A percentile compares a stretch with the other conserved stretches of the same genome.
Conservation (phyloP, 2,113 vertebrate genomes). For the Athene cunicularia region DNA sequence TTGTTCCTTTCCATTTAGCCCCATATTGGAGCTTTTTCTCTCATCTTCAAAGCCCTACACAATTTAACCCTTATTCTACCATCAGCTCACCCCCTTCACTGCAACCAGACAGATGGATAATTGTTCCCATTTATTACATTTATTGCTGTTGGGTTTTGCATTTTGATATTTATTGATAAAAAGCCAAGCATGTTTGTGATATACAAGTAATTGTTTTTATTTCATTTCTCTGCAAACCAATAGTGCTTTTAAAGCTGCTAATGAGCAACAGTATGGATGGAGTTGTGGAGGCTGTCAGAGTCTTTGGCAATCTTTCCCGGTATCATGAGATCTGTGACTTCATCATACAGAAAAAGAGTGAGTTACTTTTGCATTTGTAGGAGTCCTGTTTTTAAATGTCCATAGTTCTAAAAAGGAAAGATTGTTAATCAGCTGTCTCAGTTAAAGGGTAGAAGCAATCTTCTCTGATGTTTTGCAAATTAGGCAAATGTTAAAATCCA, state of each 20-base stretch:
- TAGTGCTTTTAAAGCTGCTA: slow-evolving; percentile 83
- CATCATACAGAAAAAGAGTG: slow-evolving; percentile 82
- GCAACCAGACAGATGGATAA: not conserved
- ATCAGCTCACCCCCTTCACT: not conserved
- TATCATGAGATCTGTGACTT: slow-evolving; percentile 81
- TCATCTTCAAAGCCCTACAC: not conserved
- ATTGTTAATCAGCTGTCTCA: slow-evolving; percentile 10
- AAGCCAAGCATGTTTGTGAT: not conserved
- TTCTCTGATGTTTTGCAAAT: not conserved
- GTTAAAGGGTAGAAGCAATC: not conserved
- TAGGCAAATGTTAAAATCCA: not conserved
- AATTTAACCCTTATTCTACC: not conserved
- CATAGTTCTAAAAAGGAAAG: not conserved
- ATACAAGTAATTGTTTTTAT: not conserved
- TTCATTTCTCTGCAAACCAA: slow-evolving; percentile 32
- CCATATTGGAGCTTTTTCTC: not conserved
- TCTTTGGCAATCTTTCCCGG: slow-evolving; percentile 87
- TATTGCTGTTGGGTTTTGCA: not conserved
- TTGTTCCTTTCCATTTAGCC: not conserved
- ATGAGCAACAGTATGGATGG: slow-evolving; percentile 82
- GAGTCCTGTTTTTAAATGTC: slow-evolving; percentile 2
- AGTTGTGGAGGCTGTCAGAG: slow-evolving; percentile 83
- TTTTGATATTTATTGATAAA: not conserved
- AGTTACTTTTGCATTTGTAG: slow-evolving; percentile 37
- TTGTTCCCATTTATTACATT: not conserved